phyloP scores from a whole-genome alignment of 2,888 invertebrate genomes.

The Neoaliturus tenellus region DNA sequence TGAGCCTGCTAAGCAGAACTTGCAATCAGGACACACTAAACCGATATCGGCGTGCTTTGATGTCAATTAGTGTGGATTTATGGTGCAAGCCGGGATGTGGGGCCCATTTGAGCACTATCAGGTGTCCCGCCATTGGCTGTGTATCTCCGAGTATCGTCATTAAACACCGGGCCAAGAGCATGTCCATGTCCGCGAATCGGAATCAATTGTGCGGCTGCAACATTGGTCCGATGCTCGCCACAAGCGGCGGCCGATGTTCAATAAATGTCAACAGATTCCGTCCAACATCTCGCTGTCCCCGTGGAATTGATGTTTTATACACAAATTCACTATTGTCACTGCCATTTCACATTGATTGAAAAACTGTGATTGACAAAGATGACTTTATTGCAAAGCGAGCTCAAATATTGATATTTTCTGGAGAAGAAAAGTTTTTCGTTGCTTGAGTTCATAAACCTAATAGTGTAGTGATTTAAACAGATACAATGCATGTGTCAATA shows the following conservation, averaged over 20 bases:
- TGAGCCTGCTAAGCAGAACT: neutral
- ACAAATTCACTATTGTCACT: neutral
- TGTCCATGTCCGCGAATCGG: neutral
- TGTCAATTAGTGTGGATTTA: slow-evolving; percentile 12
- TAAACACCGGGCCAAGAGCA: neutral
- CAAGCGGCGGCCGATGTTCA: neutral
- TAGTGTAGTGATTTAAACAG: too few species aligned
- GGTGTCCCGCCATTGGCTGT: neutral
- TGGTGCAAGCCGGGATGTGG: neutral
- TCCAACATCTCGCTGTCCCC: neutral
- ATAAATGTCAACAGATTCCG: too few species aligned
- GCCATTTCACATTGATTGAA: neutral
- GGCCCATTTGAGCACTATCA: neutral
- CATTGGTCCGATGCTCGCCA: neutral
- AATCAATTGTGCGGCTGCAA: neutral
- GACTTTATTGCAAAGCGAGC: too few species aligned
- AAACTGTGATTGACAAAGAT: too few species aligned
- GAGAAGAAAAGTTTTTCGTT: too few species aligned
- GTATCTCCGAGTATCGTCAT: neutral
- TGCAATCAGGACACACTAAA: neutral
- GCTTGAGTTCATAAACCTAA: too few species aligned
- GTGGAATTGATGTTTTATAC: neutral
- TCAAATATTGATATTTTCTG: too few species aligned
- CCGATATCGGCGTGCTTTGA: slow-evolving; percentile 8
- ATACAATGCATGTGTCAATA: too few species aligned